Evolutionary conservation across 2,113 vertebrate genomes (phyloP).

Genomic region (Panthera uncia): DNA sequence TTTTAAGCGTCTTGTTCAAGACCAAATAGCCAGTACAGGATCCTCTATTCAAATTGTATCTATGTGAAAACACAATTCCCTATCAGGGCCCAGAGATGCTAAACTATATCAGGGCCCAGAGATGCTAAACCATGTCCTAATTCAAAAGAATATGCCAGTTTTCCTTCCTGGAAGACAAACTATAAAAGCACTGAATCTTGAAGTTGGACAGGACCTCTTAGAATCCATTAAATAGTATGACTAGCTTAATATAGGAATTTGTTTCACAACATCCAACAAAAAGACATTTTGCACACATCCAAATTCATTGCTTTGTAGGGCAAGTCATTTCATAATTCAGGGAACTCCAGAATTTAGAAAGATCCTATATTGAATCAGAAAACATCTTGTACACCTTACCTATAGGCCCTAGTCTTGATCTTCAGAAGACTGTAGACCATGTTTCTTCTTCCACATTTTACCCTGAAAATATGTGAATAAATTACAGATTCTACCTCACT

Average conservation of each 20-base stretch:
- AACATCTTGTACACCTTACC: background rate
- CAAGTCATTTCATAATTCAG: background rate
- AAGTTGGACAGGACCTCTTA: background rate
- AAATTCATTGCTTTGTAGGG: background rate
- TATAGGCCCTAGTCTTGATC: background rate
- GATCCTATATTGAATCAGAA: background rate
- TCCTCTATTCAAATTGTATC: background rate
- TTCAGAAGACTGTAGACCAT: background rate
- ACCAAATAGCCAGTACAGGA: background rate
- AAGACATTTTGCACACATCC: background rate
- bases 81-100: background rate
- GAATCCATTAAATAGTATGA: background rate
- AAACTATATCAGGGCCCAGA: background rate
- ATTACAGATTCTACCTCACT: background rate
- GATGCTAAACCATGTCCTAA: background rate
- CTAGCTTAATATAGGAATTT: background rate
- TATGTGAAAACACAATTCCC: background rate
- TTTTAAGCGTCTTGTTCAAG: background rate
- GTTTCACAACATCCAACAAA: background rate
- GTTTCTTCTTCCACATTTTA: background rate
- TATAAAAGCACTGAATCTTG: background rate
- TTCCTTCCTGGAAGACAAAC: background rate
- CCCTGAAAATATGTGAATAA: background rate
- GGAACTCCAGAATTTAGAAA: background rate
- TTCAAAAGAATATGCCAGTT: background rate